These are phyloP conservation scores for Zosterops japonicus DNA, from an alignment of 2,113 vertebrate species.

Conservation along the genomic window DNA sequence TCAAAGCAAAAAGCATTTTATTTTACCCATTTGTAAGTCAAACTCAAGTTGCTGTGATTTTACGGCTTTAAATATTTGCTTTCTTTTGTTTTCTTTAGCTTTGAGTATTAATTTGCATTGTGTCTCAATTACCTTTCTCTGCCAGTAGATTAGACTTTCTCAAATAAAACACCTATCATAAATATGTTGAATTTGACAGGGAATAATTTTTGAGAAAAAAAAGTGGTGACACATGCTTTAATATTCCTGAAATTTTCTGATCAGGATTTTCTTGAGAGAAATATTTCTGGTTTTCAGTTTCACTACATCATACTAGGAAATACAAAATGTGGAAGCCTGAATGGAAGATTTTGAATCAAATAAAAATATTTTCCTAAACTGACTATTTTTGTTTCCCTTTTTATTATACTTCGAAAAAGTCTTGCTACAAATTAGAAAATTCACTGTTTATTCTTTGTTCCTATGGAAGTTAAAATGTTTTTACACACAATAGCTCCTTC, in stretches of 20 bases:
- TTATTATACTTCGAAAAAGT: neutral
- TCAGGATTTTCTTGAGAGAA: neutral
- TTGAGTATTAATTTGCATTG: neutral
- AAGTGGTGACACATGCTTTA: accelerated
- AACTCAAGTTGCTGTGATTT: neutral
- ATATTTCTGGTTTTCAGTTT: neutral
- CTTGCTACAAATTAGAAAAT: neutral
- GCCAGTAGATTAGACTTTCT: neutral
- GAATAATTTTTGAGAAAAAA: neutral
- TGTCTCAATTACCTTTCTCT: neutral
- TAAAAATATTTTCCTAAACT: neutral
- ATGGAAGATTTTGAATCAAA: neutral
- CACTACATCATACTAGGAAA: neutral
- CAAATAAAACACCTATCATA: neutral
- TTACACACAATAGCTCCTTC: neutral
- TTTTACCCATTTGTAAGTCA: neutral
- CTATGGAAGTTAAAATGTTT: neutral
- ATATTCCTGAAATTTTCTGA: neutral
- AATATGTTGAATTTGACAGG: neutral
- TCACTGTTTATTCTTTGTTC: neutral
- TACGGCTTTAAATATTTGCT: neutral
- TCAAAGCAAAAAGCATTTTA: neutral
- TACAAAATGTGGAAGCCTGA: neutral
- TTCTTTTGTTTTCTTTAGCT: neutral
- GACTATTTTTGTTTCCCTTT: neutral